Conservation (phyloP, 1,140 invertebrate species). For the Chrysopa pallens region DNA sequence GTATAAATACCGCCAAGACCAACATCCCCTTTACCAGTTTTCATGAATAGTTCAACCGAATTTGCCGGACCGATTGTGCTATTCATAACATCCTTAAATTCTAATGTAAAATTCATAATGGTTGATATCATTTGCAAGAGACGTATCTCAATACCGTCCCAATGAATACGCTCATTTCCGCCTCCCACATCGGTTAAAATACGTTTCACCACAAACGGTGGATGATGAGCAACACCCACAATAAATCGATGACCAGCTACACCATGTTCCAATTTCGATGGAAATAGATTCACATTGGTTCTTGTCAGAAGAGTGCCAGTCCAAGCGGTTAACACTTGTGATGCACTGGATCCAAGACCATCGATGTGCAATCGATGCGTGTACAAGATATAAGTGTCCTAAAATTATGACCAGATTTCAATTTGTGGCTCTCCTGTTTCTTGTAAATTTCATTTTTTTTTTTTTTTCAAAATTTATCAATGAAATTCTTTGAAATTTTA, state of each 20-base stretch:
- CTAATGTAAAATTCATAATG: conserved; percentile 46
- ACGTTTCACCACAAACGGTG: conserved; percentile 48
- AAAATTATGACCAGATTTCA: background rate
- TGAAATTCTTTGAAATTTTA: too few relatives aligned
- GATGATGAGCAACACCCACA: conserved; percentile 41
- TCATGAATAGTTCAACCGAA: conserved; percentile 30
- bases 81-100: conserved; percentile 31
- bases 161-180: conserved; percentile 26
- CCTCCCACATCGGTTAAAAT: conserved; percentile 15
- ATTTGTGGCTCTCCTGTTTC: too few relatives aligned
- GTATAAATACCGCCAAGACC: conserved; percentile 48
- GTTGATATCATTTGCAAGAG: conserved; percentile 35
- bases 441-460: too few relatives aligned
- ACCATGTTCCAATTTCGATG: conserved; percentile 39
- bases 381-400: conserved; percentile 39
- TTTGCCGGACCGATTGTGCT: conserved; percentile 28
- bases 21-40: conserved; percentile 29
- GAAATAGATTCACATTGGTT: conserved; percentile 39
- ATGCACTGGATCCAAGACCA: conserved; percentile 40
- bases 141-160: conserved; percentile 50
- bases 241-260: conserved; percentile 52
- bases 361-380: conserved; percentile 49
- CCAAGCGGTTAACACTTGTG: conserved; percentile 46
- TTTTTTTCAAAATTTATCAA: too few relatives aligned
- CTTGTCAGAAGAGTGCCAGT: conserved; percentile 36